Evolutionary conservation across 2,113 vertebrate genomes (phyloP).

Genomic region (Actenoides lindsayi): DNA sequence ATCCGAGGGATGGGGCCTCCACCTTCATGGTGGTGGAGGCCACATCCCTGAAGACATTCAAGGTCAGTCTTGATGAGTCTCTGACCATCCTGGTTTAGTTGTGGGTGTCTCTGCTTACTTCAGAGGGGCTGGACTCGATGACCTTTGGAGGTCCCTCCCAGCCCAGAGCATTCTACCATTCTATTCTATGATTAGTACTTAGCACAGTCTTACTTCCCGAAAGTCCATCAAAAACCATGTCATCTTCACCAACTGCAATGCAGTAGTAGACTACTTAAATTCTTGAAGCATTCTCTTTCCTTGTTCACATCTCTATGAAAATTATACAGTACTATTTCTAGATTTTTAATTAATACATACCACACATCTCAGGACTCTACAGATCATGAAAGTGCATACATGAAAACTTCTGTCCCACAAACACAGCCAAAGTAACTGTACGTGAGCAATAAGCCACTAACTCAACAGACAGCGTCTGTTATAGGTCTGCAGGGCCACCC

Average conservation of each 20-base stretch:
- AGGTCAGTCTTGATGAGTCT: too few relatives aligned
- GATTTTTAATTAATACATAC: background rate
- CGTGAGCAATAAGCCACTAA: background rate
- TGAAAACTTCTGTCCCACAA: background rate
- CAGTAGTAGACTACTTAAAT: background rate
- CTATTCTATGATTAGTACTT: background rate
- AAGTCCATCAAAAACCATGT: background rate
- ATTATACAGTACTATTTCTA: background rate
- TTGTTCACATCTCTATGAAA: background rate
- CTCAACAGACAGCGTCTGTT: background rate
- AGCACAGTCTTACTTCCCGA: background rate
- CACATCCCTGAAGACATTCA: too few relatives aligned
- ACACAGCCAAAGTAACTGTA: background rate
- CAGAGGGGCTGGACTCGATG: too few relatives aligned
- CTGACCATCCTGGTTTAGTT: too few relatives aligned
- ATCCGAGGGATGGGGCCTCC: too few relatives aligned
- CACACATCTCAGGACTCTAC: background rate
- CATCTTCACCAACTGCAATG: background rate
- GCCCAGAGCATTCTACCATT: too few relatives aligned
- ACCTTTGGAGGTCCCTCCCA: too few relatives aligned
- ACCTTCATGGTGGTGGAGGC: too few relatives aligned
- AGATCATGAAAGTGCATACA: background rate
- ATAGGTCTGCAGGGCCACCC: too few relatives aligned
- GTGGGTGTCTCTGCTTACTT: too few relatives aligned
- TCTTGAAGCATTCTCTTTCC: background rate